Conservation (phyloP, 2,113 vertebrate genomes). For the Theristicus caerulescens region DNA sequence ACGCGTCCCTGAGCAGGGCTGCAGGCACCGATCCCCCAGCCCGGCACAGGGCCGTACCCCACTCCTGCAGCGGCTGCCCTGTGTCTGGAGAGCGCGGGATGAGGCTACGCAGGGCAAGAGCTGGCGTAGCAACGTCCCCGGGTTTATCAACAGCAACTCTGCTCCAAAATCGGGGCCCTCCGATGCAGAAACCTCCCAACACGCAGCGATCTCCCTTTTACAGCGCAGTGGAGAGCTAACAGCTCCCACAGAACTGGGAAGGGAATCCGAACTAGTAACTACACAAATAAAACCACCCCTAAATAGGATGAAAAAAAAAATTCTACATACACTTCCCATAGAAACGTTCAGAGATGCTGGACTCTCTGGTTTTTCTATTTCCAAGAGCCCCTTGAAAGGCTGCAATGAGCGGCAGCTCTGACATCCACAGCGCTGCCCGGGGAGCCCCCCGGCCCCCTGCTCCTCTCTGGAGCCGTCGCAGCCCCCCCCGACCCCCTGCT, state of each 20-base stretch:
- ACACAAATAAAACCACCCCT: not conserved
- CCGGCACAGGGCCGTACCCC: not conserved
- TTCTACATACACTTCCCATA: fast-evolving
- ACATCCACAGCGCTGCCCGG: fast-evolving
- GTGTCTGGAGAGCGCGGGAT: fast-evolving
- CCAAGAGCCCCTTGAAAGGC: not conserved
- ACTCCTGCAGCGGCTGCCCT: not conserved
- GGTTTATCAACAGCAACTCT: not conserved
- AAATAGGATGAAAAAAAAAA: not conserved
- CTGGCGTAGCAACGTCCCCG: fast-evolving
- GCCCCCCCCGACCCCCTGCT: no score
- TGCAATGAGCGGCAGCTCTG: not conserved
- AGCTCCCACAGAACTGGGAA: not conserved
- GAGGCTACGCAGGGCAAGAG: not conserved
- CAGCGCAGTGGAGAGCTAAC: not conserved
- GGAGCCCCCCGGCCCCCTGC: not conserved
- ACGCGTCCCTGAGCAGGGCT: fast-evolving
- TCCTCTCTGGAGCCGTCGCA: not conserved
- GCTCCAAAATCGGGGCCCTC: not conserved
- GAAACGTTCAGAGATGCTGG: not conserved
- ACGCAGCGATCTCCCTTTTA: fast-evolving
- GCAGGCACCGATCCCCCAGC: not conserved
- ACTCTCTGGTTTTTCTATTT: not conserved
- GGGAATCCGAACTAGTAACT: not conserved
- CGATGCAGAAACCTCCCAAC: fast-evolving